Evolutionary conservation across 92 coral and sea anemone genomes (phyloP).

Genomic region (Nematostella vectensis): DNA sequence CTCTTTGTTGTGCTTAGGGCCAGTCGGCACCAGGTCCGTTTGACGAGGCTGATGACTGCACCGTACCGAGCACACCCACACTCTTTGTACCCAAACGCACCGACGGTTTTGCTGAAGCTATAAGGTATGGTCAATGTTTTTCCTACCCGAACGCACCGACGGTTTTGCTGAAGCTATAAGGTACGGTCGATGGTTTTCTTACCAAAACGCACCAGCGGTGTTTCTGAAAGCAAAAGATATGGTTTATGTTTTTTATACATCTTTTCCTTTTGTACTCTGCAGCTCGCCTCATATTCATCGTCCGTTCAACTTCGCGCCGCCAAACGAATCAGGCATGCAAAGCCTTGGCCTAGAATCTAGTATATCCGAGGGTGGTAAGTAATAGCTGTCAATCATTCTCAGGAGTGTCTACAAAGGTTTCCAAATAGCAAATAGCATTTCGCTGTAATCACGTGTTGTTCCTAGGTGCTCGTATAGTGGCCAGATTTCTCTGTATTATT

Average conservation of each 20-base stretch:
- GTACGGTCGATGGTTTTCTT: slow-evolving; percentile 54
- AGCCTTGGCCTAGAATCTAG: slow-evolving; percentile 72
- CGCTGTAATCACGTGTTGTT: too few relatives aligned
- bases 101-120: slow-evolving; percentile 95
- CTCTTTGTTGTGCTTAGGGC: slow-evolving; percentile 29
- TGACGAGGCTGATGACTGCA: slow-evolving; percentile 93
- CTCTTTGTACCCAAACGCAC: slow-evolving; percentile 92
- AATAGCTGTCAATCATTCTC: too few relatives aligned
- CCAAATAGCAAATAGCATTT: too few relatives aligned
- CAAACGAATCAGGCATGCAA: slow-evolving; percentile 59
- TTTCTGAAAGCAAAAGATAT: slow-evolving; percentile 71
- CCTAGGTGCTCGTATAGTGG: too few relatives aligned
- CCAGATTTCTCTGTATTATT: too few relatives aligned
- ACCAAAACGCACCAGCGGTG: slow-evolving; percentile 94
- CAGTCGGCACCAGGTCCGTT: slow-evolving; percentile 75
- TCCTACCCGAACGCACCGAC: slow-evolving; percentile 77
- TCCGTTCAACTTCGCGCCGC: slow-evolving; percentile 86
- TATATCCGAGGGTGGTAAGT: slow-evolving; percentile 85
- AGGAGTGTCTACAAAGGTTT: too few relatives aligned
- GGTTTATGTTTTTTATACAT: neutral
- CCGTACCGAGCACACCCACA: slow-evolving; percentile 96
- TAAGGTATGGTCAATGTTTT: too few relatives aligned
- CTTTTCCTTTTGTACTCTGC: neutral
- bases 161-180: slow-evolving; percentile 97
- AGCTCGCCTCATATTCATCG: slow-evolving; percentile 97